Evolutionary conservation across 1,140 invertebrate species (phyloP).

Genomic region (Aleiodes sp.): DNA sequence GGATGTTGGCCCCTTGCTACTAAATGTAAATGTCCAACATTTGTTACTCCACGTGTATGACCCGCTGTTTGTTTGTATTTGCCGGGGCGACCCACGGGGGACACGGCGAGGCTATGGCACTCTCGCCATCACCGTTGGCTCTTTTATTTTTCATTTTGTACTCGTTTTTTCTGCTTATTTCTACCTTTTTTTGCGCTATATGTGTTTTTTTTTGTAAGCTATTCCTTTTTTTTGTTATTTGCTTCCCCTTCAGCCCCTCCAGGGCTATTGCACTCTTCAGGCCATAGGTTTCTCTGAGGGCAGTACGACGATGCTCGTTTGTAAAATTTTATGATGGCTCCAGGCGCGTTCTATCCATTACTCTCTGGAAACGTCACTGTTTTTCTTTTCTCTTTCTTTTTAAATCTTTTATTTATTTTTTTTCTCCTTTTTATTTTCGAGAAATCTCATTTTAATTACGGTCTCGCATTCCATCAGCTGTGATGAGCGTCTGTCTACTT

Average conservation of each 20-base stretch:
- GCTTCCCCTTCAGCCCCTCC: conserved; percentile 32
- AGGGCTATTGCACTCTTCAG: conserved; percentile 37
- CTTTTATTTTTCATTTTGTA: conserved; percentile 32
- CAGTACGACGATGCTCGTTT: conserved; percentile 56
- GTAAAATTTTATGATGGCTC: conserved; percentile 61
- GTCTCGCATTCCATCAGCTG: background rate
- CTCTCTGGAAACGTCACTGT: conserved; percentile 32
- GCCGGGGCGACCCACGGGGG: conserved; percentile 39
- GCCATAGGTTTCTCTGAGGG: conserved; percentile 32
- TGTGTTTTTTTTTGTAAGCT: conserved; percentile 10
- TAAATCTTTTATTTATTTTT: too few species aligned
- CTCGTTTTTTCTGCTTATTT: conserved; percentile 23
- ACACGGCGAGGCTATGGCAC: conserved; percentile 27
- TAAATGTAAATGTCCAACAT: conserved; percentile 65
- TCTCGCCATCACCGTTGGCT: conserved; percentile 27
- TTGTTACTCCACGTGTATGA: conserved; percentile 62
- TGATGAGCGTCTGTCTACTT: background rate
- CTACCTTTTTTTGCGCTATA: background rate
- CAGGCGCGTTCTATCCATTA: conserved; percentile 54
- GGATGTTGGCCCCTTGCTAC: conserved; percentile 43
- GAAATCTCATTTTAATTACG: conserved; percentile 38
- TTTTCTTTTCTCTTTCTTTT: conserved; percentile 18
- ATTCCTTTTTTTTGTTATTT: conserved; percentile 38
- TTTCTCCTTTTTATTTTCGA: too few species aligned
- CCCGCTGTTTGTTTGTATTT: conserved; percentile 57